phyloP scores from a whole-genome alignment of 2,113 vertebrate species.

The Pseudonaja textilis region DNA sequence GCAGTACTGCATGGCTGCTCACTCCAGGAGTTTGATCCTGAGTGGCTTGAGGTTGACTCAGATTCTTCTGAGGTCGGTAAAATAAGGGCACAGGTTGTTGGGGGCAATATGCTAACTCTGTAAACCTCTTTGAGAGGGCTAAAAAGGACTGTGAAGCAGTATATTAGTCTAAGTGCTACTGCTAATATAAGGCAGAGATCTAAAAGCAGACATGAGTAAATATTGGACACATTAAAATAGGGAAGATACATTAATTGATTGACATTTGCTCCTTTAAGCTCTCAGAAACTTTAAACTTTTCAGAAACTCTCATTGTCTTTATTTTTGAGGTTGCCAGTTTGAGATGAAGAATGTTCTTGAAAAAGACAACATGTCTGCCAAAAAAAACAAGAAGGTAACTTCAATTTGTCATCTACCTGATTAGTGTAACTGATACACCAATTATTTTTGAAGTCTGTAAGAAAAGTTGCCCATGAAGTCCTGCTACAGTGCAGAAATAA shows the following conservation, averaged over 20 bases:
- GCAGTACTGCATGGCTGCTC: too few species aligned
- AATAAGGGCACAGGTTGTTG: too few species aligned
- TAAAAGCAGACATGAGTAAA: not conserved
- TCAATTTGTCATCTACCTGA: not conserved
- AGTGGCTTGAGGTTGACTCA: too few species aligned
- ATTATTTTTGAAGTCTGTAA: not conserved
- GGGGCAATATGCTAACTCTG: too few species aligned
- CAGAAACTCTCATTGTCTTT: not conserved
- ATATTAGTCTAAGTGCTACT: too few species aligned
- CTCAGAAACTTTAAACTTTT: too few species aligned
- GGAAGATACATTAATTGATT: not conserved
- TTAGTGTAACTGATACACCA: constrained; percentile 6
- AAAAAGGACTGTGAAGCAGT: too few species aligned
- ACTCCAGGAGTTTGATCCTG: too few species aligned
- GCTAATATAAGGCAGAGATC: not conserved
- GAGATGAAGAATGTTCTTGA: not conserved
- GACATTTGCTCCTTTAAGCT: not conserved
- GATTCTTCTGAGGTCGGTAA: too few species aligned
- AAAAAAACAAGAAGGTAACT: not conserved
- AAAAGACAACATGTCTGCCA: not conserved
- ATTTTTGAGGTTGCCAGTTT: not conserved
- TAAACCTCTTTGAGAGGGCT: too few species aligned
- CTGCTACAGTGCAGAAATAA: not conserved
- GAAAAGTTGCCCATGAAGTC: not conserved
- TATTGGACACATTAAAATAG: not conserved